These are phyloP conservation scores for Volucella inanis DNA, from an alignment of 2,888 invertebrate genomes.

Conservation along the genomic window DNA sequence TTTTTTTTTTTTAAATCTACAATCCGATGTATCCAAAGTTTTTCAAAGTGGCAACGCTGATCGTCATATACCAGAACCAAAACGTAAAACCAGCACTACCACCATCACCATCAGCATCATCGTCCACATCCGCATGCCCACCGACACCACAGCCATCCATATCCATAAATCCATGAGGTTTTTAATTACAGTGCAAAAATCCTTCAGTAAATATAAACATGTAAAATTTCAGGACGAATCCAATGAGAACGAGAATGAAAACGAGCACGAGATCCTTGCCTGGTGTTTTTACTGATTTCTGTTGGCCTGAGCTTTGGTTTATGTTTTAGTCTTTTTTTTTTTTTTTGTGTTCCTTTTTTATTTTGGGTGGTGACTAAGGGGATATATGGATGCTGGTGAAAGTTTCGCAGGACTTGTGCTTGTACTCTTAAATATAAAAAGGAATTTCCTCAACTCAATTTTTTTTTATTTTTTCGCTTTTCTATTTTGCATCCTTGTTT, in stretches of 20 bases:
- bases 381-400: not conserved
- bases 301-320: slow-evolving; percentile 34
- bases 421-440: slow-evolving; percentile 43
- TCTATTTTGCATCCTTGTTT: slow-evolving; percentile 4
- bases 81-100: not conserved
- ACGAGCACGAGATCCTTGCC: slow-evolving; percentile 39
- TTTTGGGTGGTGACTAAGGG: not conserved
- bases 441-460: slow-evolving; percentile 36
- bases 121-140: too few species aligned
- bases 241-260: slow-evolving; percentile 9
- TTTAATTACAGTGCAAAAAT: slow-evolving; percentile 74
- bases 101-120: slow-evolving; percentile 5
- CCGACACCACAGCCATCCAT: slow-evolving; percentile 33
- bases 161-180: slow-evolving; percentile 71
- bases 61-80: too few species aligned
- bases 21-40: too few species aligned
- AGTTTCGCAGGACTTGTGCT: slow-evolving; percentile 26
- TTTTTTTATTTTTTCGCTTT: slow-evolving; percentile 29
- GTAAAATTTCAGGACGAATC: slow-evolving; percentile 53
- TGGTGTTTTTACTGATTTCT: slow-evolving; percentile 60
- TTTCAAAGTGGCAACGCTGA: too few species aligned
- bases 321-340: not conserved
- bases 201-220: slow-evolving; percentile 66
- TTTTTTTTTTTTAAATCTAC: too few species aligned
- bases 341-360: slow-evolving; percentile 2